These are phyloP conservation scores for Trichogramma dendrolimi DNA, from an alignment of 2,888 invertebrate species.

Conservation along the genomic window DNA sequence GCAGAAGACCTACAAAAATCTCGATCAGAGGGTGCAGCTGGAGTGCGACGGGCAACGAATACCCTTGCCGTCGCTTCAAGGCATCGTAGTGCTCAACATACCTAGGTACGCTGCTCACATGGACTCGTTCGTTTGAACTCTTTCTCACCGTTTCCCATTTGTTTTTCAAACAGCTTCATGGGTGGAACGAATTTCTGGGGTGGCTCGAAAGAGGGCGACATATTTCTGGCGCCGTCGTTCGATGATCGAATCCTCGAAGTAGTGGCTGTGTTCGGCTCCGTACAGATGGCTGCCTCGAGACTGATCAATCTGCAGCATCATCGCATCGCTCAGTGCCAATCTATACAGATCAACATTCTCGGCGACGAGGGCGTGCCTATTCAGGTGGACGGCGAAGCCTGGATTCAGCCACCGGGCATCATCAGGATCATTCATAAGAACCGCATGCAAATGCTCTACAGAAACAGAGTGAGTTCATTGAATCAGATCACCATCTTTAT, in stretches of 20 bases:
- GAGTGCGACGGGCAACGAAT: constrained; percentile 96
- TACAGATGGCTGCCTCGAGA: constrained; percentile 95
- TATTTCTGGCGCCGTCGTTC: constrained; percentile 88
- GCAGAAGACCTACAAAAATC: constrained; percentile 92
- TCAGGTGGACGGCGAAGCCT: constrained; percentile 96
- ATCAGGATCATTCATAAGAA: constrained; percentile 95
- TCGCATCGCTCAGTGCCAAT: constrained; percentile 93
- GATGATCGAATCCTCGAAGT: constrained; percentile 96
- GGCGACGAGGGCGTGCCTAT: constrained; percentile 93
- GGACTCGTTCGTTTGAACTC: constrained; percentile 1
- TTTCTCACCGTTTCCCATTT: neutral
- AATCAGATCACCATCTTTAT: neutral
- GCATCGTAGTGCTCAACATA: constrained; percentile 95
- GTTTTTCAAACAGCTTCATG: constrained; percentile 72
- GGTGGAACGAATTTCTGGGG: constrained; percentile 99
- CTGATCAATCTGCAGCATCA: constrained; percentile 94
- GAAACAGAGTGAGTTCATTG: constrained; percentile 65
- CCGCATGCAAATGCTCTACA: constrained; percentile 90
- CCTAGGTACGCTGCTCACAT: constrained; percentile 60
- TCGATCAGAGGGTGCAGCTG: constrained; percentile 87
- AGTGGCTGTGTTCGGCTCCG: constrained; percentile 94
- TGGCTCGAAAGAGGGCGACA: constrained; percentile 83
- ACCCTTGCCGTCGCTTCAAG: constrained; percentile 90
- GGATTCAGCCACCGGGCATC: constrained; percentile 95
- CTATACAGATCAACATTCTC: constrained; percentile 91